Base-by-base conservation (phyloP, 2,888 invertebrate species). In the Campoplex capitator region DNA sequence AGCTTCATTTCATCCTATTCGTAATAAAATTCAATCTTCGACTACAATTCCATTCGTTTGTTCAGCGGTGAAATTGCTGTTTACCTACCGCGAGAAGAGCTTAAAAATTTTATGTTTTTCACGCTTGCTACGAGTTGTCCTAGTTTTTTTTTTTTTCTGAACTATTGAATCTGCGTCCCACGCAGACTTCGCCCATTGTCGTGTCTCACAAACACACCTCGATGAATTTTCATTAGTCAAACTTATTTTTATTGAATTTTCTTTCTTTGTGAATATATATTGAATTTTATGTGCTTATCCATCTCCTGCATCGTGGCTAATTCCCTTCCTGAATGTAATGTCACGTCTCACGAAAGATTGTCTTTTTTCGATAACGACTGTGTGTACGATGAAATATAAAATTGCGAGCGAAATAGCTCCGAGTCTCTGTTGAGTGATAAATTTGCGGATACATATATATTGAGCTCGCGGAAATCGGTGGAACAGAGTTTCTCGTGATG, bases 1-100 rank as follows among this genome's bases (percentile, higher is more conserved):
- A 82, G 82, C 68, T 84, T 74, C 42, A 62, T 76, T 35, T 23
- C 28, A 32, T 62, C 11, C 16, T 6, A n/a, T 42, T 42, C n/a
- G 4, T 68, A 38, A n/a, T 68, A 9, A 11, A 42, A 68, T 68
- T 68, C 9, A 42, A 68, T 68, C 42, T 68, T 68, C 38, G n/a
- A 68, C n/a, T 68, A 48, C 48, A 23, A 28, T 28, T 6, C 28
- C 16, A 6, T 16, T 32, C 16, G 32, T 62, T 16, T 32, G 62
- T 62, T 62, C 62, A 62, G 16, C 62, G 32, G 16, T 32, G 16
- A 32, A 62, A 62, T 62, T 62, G 62, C 62, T 62, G 32, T 62
- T 62, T 32, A 62, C 32, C 62, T 62, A 32, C n/a, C 62, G 23
- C 23, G 0, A 0, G 6, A 62, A 32, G 32, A 62, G 62, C 62